Conservation (phyloP, 2,113 vertebrate species). For the Onychostruthus taczanowskii region DNA sequence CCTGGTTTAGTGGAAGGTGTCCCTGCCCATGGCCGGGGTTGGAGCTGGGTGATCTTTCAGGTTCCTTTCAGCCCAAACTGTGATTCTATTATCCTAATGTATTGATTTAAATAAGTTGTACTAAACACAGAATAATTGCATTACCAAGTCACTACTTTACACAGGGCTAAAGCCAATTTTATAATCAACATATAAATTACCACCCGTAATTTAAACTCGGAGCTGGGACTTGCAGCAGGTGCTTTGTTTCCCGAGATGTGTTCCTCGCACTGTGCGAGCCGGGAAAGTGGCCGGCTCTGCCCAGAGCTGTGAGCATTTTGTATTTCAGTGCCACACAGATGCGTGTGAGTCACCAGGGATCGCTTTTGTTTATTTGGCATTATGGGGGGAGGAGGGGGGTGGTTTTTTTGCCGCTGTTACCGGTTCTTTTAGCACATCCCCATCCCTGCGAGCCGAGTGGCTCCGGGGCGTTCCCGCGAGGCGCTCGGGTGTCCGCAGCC, state of each 20-base stretch:
- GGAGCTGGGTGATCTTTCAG: too few species aligned
- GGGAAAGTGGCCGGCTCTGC: fast-evolving
- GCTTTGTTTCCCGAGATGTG: not conserved
- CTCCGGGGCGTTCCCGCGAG: not conserved
- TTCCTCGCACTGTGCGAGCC: fast-evolving
- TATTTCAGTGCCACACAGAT: not conserved
- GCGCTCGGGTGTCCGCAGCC: constrained; percentile 75
- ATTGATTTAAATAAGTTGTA: not conserved
- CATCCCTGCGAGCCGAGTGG: not conserved
- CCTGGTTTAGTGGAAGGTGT: not conserved
- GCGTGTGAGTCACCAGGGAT: fast-evolving
- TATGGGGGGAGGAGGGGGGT: fast-evolving
- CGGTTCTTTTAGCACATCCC: not conserved
- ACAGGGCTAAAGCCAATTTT: not conserved
- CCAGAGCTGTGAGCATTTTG: too few species aligned
- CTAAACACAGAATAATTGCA: not conserved
- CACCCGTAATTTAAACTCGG: not conserved
- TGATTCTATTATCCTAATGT: not conserved
- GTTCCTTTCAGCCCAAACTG: not conserved
- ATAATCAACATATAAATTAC: not conserved
- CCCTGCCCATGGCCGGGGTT: not conserved
- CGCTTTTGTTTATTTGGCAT: not conserved
- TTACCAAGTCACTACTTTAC: not conserved
- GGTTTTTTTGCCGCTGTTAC: too few species aligned
- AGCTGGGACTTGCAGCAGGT: not conserved